Base-by-base conservation (phyloP, 1,140 invertebrate genomes). In the Notospermus geniculatus region DNA sequence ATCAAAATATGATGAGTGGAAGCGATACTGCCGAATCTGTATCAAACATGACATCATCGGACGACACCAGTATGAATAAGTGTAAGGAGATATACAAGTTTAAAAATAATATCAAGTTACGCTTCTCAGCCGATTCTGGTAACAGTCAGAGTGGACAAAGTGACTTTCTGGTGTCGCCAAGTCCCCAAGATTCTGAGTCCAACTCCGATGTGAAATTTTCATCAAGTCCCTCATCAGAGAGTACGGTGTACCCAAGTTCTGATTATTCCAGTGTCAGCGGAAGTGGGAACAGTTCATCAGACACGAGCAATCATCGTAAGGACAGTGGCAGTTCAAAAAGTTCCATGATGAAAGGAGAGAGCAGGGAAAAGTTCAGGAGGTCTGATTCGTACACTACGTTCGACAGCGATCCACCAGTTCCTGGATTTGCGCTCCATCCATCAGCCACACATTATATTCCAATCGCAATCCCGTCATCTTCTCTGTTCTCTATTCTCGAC, bases 41-140 rank as follows among this genome's bases (percentile, higher is more conserved):
- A 15, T 71, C 57, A 29, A 19, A 46, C 52, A 30, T 32, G 46
- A 19, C 46, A 54, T 45, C 13, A n/a, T 27, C 1, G 28, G 62
- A 28, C 50, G 60, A 17, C 39, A 55, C 30, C 17, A 54, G 23
- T 11, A 41, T 41, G 32, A 59, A 50, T 66, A 67, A 23, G 61
- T 68, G 32, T 59, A 64, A 65, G 41, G 71, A 71, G 67, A 86
- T 85, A 53, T 95, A 95, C 82, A 95, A 97, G 82, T 95, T 95
- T 81, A 97, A 97, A 82, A 95, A 91, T 69, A 92, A 90, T 66
- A 96, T 97, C 62, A 93, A 95, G 67, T 88, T 93, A 73, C 84
- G 93, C 52, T 96, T 96, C 72, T 78, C 77, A 17, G 73, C 81
- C 29, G 82, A 81, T 54, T 66, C 68, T 29, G 66, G 68, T 36